Evolutionary conservation across 2,113 vertebrate species (phyloP), one percentile per base, ranked within the genome.

Genomic region (Pelvicachromis taeniatus): DNA sequence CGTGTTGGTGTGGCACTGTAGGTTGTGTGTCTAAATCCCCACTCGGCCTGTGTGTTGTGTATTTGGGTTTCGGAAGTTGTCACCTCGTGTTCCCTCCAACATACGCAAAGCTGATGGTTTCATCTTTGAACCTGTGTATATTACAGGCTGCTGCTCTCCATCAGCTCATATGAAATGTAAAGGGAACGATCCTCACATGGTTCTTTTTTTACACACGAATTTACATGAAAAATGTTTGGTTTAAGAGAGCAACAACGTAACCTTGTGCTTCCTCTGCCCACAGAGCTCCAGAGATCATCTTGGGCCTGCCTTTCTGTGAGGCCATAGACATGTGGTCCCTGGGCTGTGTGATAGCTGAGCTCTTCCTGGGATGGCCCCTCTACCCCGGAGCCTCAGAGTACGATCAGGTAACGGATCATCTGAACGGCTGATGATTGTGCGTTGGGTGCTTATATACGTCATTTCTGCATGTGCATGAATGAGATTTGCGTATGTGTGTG

Each of bases 311-410:
- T 0, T 99, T 99, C 92, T 99, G 98, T 33, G 99, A 99, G 95
- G 98, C 99, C 38, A 99, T 99, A 45, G 99, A 99, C 94, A 99
- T 99, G 99, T 99, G 99, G 99, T 99, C 99, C 1, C 94, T 99
- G 91, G 99, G 99, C 92, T 99, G 99, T 85, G 99, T 99, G 92
- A 99, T 99, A 59, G 99, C 99, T 2, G 99, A 99, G 94, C 97
- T 99, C 91, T 99, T 99, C 92, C 96, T 99, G 93, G 99, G 99
- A 81, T 99, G 99, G 99, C 99, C 99, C 0, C 96, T 99, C 80
- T 99, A 99, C 92, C 98, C 98, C 0, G 99, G 99, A 79, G 98
- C 99, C 61, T 99, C 99, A 0, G 98, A 99, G 91, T 99, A 98
- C 0, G 99, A 99, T 93, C 99, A 99, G 97, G 98, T 99, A 95